Evolutionary conservation across 2,888 invertebrate genomes (phyloP), one percentile per base, ranked within the genome.

Genomic region (Pristionchus arcanus): DNA sequence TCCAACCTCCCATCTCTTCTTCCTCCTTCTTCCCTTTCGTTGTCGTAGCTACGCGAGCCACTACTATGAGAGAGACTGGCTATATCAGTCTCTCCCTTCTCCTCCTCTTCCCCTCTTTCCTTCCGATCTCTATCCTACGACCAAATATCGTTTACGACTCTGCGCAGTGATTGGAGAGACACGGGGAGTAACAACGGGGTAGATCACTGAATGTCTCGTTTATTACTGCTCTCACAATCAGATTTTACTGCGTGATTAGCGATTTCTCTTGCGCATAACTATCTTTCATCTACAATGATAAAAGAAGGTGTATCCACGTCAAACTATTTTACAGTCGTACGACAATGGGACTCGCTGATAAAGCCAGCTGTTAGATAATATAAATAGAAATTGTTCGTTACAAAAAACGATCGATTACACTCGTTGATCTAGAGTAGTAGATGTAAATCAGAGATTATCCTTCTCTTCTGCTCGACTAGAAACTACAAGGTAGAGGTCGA

Each of bases 371-470:
- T n/a, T n/a, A n/a, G n/a, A n/a, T n/a, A n/a, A n/a, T n/a, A n/a
- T n/a, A 42, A 37, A 42, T 15, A 42, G 16, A 42, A 15, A 53
- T 81, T 16, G 15, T 7, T 42, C 21, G 42, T 25, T 49, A 77
- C 37, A 77, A 25, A 42, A 9, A 49, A n/a, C 49, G 49, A 81
- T 81, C 19, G 81, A 49, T 53, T 28, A 15, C 15, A 25, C 28
- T 25, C 3, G n/a, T 53, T 81, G 81, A 81, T 81, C 81, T 81
- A 81, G 53, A 19, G 49, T 49, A 49, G 81, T 81, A 53, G 81
- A 81, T 81, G 49, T 42, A 53, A 81, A 81, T 81, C 49, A 81
- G 81, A 81, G 81, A 81, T 81, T 81, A 81, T 81, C 81, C 81
- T 21, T 25, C 49, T 28, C 81, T 53, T 81, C 49, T 53, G n/a